Evolutionary conservation across 2,888 invertebrate genomes (phyloP), one percentile per base, ranked within the genome.

Genomic region (Caenorhabditis afra): DNA sequence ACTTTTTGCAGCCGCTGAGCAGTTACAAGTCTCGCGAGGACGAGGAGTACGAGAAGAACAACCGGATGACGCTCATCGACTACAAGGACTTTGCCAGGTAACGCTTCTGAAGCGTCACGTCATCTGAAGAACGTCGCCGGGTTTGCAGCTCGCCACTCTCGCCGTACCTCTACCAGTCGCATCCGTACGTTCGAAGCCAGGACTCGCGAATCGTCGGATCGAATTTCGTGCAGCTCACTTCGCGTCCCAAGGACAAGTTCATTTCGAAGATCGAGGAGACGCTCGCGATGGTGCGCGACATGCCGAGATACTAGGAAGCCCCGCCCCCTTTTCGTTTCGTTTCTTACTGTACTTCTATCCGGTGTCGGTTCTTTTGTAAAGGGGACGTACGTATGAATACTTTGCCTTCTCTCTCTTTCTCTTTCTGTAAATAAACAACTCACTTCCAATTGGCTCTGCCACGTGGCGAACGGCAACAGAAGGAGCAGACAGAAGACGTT

Each of bases 131-230:
- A 18, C 44, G 50, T 20, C 14, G 7, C 79, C 58, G 52, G n/a
- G 82, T 45, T 75, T 84, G 41, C 77, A 87, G 88, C 64, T 83
- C 87, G 7, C 87, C 89, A 3, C 80, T 89, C 20, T 88, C 89
- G 0, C 89, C 89, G 23, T 89, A 87, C 49, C 84, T 89, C 79
- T 89, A 89, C 75, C 84, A 83, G 53, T 79, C 77, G 7, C 87
- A 88, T 52, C 83, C 84, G 18, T 88, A 87, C 77, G 84, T 88
- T 11, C 79, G 84, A 50, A 77, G 76, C 20, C 87, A 88, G 59
- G 90, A 90, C 78, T 84, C 87, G 14, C 74, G 90, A 44, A 90
- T 90, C 65, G 81, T 90, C 55, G 90, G 90, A 41, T 90, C 90
- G 16, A 89, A 90, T 73, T 90, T 90, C 73, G 90, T 90, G 23